Conservation (phyloP, 2,888 invertebrate genomes). For the Agonopterix alstromeriana region DNA sequence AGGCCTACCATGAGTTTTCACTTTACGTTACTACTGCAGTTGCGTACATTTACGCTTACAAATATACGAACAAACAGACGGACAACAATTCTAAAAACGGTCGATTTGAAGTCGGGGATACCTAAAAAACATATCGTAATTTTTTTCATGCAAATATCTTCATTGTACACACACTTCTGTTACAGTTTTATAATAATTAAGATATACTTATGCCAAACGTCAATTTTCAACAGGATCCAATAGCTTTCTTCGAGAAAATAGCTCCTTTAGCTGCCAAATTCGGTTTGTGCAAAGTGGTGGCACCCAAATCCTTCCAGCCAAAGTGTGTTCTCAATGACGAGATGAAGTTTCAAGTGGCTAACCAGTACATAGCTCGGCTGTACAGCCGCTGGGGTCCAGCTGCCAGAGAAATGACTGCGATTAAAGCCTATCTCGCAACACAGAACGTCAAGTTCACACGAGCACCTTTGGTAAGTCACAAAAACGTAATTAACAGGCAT, state of each 20-base stretch:
- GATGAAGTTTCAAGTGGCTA: conserved; percentile 90
- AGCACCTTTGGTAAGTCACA: conserved; percentile 83
- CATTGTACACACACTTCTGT: too few relatives aligned
- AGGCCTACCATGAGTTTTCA: too few relatives aligned
- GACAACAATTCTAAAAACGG: too few relatives aligned
- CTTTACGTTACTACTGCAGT: too few relatives aligned
- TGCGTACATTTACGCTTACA: too few relatives aligned
- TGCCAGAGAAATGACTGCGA: conserved; percentile 89
- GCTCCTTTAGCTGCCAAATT: conserved; percentile 84
- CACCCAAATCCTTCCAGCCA: conserved; percentile 84
- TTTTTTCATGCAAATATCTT: too few relatives aligned
- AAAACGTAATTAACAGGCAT: too few relatives aligned
- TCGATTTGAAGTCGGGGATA: too few relatives aligned
- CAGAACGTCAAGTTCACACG: conserved; percentile 85
- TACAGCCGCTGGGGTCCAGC: conserved; percentile 93
- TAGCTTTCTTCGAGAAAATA: conserved; percentile 89
- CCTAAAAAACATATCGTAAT: too few relatives aligned
- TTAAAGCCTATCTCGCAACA: conserved; percentile 86
- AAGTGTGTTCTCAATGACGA: conserved; percentile 90
- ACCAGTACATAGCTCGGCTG: conserved; percentile 94
- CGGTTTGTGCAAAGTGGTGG: conserved; percentile 92
- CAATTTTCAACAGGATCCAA: conserved; percentile 82
- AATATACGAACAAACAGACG: too few relatives aligned
- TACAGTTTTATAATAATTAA: too few relatives aligned
- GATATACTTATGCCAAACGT: conserved; percentile 3